These are phyloP conservation scores for Cantharis flavilabris DNA, from an alignment of 2,888 invertebrate species.

Conservation along the genomic window DNA sequence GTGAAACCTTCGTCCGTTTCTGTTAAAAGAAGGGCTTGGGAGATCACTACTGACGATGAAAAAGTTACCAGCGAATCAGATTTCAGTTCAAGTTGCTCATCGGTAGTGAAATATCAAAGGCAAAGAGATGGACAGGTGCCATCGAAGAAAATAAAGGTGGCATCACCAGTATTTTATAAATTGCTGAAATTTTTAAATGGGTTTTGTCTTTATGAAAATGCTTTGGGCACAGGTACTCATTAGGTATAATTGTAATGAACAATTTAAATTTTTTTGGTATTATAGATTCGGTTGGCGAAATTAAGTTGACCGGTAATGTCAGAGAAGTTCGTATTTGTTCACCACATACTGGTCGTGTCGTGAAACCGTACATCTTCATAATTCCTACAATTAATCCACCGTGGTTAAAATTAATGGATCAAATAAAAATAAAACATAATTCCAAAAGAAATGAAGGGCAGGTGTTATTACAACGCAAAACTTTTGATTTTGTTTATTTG, in stretches of 20 bases:
- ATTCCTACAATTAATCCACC: slow-evolving; percentile 68
- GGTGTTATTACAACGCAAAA: slow-evolving; percentile 56
- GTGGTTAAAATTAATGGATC: slow-evolving; percentile 74
- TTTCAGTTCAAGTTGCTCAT: background rate
- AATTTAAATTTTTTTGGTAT: background rate
- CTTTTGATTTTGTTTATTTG: slow-evolving; percentile 87
- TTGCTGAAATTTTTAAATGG: slow-evolving; percentile 41
- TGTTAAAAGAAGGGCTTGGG: background rate
- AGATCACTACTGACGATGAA: background rate
- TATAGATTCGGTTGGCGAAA: slow-evolving; percentile 5
- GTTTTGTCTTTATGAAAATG: slow-evolving; percentile 51
- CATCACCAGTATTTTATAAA: background rate
- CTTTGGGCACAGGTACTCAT: slow-evolving; percentile 33
- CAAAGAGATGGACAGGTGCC: background rate
- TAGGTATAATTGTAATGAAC: background rate
- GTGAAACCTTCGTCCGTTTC: background rate
- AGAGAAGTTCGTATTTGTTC: slow-evolving; percentile 62
- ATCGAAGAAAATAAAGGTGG: background rate
- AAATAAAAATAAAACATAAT: slow-evolving; percentile 63
- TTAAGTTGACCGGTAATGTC: slow-evolving; percentile 48
- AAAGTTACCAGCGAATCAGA: background rate
- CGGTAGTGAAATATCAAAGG: background rate
- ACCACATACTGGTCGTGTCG: slow-evolving; percentile 69
- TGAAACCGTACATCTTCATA: slow-evolving; percentile 84
- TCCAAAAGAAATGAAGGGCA: slow-evolving; percentile 45